phyloP scores from a whole-genome alignment of 2,797 vertebrate species.

The Zonotrichia albicollis region DNA sequence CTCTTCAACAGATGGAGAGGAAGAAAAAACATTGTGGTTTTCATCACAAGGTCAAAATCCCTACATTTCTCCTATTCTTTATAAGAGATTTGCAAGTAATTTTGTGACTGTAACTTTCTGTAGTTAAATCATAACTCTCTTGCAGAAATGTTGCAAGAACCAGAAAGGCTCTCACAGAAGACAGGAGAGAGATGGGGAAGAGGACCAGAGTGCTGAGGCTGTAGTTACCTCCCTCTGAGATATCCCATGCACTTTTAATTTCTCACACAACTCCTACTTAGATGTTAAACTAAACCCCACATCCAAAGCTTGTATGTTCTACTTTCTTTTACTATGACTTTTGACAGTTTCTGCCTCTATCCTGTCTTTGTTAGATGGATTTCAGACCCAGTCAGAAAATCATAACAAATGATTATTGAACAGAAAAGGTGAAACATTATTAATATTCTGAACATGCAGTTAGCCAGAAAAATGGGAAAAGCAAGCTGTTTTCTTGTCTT shows the following conservation, averaged over 20 bases:
- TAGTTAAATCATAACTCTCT: neutral
- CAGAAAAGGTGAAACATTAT: neutral
- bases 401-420: neutral
- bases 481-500: neutral
- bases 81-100: neutral
- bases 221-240: neutral
- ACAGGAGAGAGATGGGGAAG: neutral
- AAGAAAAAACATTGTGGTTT: neutral
- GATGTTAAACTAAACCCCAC: neutral
- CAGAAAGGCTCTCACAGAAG: neutral
- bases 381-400: neutral
- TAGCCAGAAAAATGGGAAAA: neutral
- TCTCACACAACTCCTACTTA: neutral
- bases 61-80: neutral
- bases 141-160: neutral
- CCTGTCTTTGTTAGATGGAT: neutral
- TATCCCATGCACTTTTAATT: neutral
- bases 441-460: conserved; percentile 19
- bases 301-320: neutral
- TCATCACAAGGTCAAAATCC: neutral
- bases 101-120: neutral
- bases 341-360: neutral
- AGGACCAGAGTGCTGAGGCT: neutral
- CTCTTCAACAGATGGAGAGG: neutral
- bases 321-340: neutral